These are phyloP conservation scores for Tinea trinotella DNA, from an alignment of 2,888 invertebrate species.

Conservation along the genomic window DNA sequence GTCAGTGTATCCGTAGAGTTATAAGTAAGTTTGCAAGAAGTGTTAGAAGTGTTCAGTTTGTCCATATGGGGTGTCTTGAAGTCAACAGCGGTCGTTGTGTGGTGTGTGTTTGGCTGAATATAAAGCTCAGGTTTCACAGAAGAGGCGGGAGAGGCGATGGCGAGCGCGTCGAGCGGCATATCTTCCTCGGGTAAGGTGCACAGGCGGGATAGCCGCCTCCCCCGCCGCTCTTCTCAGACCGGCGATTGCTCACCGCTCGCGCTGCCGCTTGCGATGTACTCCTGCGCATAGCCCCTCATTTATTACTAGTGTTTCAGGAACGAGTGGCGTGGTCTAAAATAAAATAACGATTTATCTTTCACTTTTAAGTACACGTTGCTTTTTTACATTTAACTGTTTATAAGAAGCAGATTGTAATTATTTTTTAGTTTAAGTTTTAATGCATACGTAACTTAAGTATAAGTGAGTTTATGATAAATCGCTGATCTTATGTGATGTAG, in stretches of 20 bases:
- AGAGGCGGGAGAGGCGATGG: conserved; percentile 47
- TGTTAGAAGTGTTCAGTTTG: background rate
- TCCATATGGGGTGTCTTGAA: background rate
- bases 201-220: conserved; percentile 57
- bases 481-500: too few species aligned
- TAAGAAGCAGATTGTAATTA: too few species aligned
- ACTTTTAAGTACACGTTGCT: background rate
- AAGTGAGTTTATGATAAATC: too few species aligned
- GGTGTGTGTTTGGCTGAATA: background rate
- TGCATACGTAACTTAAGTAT: too few species aligned
- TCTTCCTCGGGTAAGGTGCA: conserved; percentile 62
- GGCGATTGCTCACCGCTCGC: conserved; percentile 65
- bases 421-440: background rate
- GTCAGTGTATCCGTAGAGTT: background rate
- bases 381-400: too few species aligned
- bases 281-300: conserved; percentile 34
- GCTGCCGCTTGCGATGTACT: conserved; percentile 62
- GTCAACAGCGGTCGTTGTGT: background rate
- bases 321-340: conserved; percentile 4
- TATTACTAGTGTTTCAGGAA: conserved; percentile 1
- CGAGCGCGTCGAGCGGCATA: conserved; percentile 33
- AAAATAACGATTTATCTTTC: background rate
- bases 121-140: conserved; percentile 20
- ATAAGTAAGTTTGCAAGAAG: background rate
- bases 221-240: conserved; percentile 68